These are phyloP conservation scores for Tyto alba DNA, from an alignment of 2,113 vertebrate genomes.

Conservation along the genomic window DNA sequence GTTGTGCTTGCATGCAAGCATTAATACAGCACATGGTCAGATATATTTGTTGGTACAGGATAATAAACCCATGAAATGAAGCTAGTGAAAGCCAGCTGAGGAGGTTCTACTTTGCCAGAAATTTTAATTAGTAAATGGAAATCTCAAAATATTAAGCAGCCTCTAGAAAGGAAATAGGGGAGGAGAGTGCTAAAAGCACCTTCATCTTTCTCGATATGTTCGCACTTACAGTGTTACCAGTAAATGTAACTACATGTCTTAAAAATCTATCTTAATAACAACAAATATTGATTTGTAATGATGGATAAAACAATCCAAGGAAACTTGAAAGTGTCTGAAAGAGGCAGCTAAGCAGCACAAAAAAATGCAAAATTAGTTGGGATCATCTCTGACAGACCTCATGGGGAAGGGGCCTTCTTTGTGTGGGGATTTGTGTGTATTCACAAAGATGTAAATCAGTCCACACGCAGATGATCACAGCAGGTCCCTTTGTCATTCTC, in stretches of 20 bases:
- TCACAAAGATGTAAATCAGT: neutral
- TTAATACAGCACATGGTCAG: neutral
- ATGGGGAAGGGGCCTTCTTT: neutral
- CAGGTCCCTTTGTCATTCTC: neutral
- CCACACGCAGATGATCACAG: neutral
- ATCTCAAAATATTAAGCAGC: neutral
- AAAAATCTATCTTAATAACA: neutral
- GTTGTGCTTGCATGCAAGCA: neutral
- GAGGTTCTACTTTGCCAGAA: neutral
- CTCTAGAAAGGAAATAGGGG: neutral
- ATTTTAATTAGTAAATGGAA: neutral
- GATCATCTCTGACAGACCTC: neutral
- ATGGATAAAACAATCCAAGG: neutral
- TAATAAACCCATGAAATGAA: neutral
- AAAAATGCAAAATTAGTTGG: neutral
- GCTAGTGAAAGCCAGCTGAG: neutral
- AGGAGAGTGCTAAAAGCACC: neutral
- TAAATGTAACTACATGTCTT: neutral
- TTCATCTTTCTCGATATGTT: neutral
- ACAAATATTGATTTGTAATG: neutral
- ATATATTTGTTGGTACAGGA: neutral
- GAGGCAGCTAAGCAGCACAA: neutral
- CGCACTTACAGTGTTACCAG: neutral
- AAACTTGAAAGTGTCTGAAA: neutral
- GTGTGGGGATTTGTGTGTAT: neutral